A percentile compares a stretch with the other conserved stretches of the same genome.
Conservation (phyloP, 2,888 invertebrate species). For the Euzophera pinguis region DNA sequence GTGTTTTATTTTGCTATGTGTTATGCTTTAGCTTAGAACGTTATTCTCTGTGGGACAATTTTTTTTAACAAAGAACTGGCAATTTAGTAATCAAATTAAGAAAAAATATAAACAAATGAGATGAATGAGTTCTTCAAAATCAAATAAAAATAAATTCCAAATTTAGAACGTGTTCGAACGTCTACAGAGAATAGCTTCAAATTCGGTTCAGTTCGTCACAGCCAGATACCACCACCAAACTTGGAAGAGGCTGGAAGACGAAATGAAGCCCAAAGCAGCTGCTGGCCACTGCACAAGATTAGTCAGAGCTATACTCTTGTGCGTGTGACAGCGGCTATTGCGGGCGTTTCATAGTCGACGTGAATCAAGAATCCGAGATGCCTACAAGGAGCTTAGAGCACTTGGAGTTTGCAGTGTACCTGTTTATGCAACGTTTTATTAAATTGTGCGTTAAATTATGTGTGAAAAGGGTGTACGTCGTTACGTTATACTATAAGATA, state of each 20-base stretch:
- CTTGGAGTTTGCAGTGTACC: not conserved
- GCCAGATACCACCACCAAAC: slow-evolving; percentile 10
- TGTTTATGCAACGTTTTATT: not conserved
- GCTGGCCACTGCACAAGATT: slow-evolving; percentile 99
- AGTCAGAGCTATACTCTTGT: slow-evolving; percentile 92
- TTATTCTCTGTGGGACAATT: not conserved
- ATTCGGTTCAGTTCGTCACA: slow-evolving; percentile 8
- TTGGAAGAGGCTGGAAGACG: slow-evolving; percentile 32
- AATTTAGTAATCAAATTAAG: no score
- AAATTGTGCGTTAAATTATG: no score
- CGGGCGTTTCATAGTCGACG: slow-evolving; percentile 83
- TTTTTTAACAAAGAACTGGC: no score
- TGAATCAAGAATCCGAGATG: slow-evolving; percentile 29
- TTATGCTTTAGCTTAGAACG: slow-evolving; percentile 1
- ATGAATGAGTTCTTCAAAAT: not conserved
- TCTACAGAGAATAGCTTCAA: slow-evolving; percentile 8
- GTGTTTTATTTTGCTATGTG: not conserved
- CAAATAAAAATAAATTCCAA: not conserved
- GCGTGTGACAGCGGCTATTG: slow-evolving; percentile 99
- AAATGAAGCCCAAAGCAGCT: slow-evolving; percentile 93
- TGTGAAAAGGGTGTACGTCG: no score
- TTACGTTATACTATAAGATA: no score
- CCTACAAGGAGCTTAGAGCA: not conserved
- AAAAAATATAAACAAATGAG: no score
- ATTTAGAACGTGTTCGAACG: not conserved